Base-by-base conservation (phyloP, 2,888 invertebrate species). In the Tachina fera region DNA sequence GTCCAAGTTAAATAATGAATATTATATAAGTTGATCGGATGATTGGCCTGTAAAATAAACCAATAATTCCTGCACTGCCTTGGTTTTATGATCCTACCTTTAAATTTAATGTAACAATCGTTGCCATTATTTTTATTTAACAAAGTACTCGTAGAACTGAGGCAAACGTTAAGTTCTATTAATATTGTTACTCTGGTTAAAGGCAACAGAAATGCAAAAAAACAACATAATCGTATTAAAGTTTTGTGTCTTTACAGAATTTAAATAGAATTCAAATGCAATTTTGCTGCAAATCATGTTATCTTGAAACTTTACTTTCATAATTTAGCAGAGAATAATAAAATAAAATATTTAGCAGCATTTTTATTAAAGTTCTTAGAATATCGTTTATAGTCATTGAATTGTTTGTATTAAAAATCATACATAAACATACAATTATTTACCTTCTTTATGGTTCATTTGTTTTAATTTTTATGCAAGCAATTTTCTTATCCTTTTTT, bases 211-310 rank as follows among this genome's bases (percentile, higher is more conserved):
- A 63, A n/a, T 58, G 67, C 39, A 60, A 31, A 39, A 41, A 68
- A 63, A 13, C 31, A 41, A 74, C 58, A 11, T 77, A n/a, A n/a
- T n/a, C n/a, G n/a, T n/a, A 77, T 84, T 22, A 31, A 84, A 79
- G 70, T 70, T 84, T 67, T 67, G 19, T 68, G 60, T 71, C 14
- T 78, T 72, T 47, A 61, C 51, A 76, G 65, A 84, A 76, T 84
- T 76, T 80, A 80, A 84, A 80, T 84, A 72, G 76, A 84, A 76
- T 80, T 76, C 76, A 53, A 67, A 80, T 76, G 72, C 76, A 76
- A 80, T 76, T n/a, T n/a, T 80, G 65, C 76, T 22, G 75, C 80
- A 84, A 80, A 80, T 84, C 84, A 84, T 84, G 84, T 80, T 72
- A 84, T 84, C 80, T 71, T 56, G 41, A n/a, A 16, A 71, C 16